Evolutionary conservation across 2,113 vertebrate genomes (phyloP), one percentile per base, ranked within the genome.

Genomic region (Pelecanoides urinatrix): DNA sequence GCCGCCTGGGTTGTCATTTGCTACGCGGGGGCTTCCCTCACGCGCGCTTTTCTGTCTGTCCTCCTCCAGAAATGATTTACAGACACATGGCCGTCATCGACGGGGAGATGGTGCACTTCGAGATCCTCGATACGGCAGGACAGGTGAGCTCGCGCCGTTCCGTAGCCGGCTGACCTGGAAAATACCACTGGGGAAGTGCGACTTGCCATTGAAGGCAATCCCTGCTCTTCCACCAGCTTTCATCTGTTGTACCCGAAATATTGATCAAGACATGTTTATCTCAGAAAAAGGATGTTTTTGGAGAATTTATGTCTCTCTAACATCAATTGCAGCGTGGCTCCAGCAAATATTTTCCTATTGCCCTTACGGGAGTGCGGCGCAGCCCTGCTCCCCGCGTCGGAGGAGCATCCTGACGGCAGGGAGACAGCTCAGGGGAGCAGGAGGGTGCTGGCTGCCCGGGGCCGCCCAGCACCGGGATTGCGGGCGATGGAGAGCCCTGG

Each of bases 61-160:
- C 70, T 50, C 56, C 75, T 49, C 70, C 97, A 98, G 98, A 98
- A 85, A 98, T 98, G 92, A 98, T 98, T 73, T 98, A 98, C 96
- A 98, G 98, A 42, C 98, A 98, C 53, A 61, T 98, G 86, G 94
- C 98, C 2, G 73, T 97, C 27, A 97, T 98, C 1, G 97, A 98
- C 2, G 98, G 98, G 63, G 98, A 98, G 63, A 95, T 98, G 87
- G 98, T 98, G 58, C 97, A 98, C 90, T 98, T 98, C 1, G 98
- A 98, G 96, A 98, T 98, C 90, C 97, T 98, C 1, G 98, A 98
- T 42, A 98, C 98, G 0, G 98, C 98, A 0, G 98, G 98, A 13
- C 98, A 98, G 98, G 98, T 98, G 96, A 94, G 96, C 45, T 63
- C 42, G 3, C 0, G 7, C 30, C 4, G 3, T 2, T 7, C 6